A percentile compares a stretch with the other conserved stretches of the same genome.
These are phyloP conservation scores for Zhuqinia jingwanae DNA, from an alignment of 2,888 invertebrate genomes.

Conservation along the genomic window DNA sequence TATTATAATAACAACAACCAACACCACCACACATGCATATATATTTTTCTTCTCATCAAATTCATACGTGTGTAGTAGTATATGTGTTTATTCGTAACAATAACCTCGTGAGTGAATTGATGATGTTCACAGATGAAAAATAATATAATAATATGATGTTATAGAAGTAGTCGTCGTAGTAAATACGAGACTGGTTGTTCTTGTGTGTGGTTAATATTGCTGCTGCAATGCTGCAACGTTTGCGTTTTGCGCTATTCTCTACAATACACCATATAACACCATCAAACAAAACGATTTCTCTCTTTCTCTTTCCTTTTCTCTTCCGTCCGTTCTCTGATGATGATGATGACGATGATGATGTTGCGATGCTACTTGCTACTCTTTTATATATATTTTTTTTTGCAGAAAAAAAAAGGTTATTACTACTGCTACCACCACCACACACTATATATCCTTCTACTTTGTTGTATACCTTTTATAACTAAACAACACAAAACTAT, in stretches of 20 bases:
- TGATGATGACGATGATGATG: too few species aligned
- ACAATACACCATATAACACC: slow-evolving; percentile 24
- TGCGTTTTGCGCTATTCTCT: slow-evolving; percentile 30
- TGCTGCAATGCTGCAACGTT: slow-evolving; percentile 37
- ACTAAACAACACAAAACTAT: too few species aligned
- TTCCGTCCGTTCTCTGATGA: slow-evolving; percentile 68
- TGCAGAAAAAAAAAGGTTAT: slow-evolving; percentile 64
- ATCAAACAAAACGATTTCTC: slow-evolving; percentile 66
- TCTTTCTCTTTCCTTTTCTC: slow-evolving; percentile 71
- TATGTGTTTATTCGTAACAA: slow-evolving; percentile 30
- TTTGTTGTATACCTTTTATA: slow-evolving; percentile 33
- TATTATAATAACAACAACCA: slow-evolving; percentile 38
- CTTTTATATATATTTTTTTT: slow-evolving; percentile 19
- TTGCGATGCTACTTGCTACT: neutral
- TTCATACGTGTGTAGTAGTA: slow-evolving; percentile 6
- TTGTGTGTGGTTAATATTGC: slow-evolving; percentile 32
- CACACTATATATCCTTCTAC: neutral
- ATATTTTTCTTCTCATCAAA: slow-evolving; percentile 18
- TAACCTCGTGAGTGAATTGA: slow-evolving; percentile 29
- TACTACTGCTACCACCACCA: too few species aligned
- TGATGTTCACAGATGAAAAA: slow-evolving; percentile 57
- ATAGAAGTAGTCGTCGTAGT: neutral
- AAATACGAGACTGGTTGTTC: slow-evolving; percentile 4
- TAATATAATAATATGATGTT: slow-evolving; percentile 40
- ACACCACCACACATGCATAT: slow-evolving; percentile 46